Conservation (phyloP, 2,888 invertebrate species). For the Biston stratarius region DNA sequence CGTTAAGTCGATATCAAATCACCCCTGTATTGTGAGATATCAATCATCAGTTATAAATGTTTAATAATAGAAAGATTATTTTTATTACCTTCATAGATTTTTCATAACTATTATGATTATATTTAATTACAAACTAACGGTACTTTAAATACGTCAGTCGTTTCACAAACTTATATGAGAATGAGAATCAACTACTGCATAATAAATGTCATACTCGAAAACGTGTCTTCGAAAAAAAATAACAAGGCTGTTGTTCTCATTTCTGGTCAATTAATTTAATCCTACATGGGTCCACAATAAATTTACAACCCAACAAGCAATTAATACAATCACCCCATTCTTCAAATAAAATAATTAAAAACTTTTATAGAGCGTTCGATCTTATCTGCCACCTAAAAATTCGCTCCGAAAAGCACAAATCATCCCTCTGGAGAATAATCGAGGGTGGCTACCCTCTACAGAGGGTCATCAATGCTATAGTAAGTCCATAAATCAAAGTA, state of each 20-base stretch:
- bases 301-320: constrained; percentile 5
- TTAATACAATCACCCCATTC: constrained; percentile 37
- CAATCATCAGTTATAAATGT: constrained; percentile 26
- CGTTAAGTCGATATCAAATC: constrained; percentile 23
- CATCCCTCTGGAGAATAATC: constrained; percentile 38
- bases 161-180: neutral
- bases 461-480: constrained; percentile 35
- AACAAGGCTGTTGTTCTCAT: neutral
- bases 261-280: constrained; percentile 10
- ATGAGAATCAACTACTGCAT: no score
- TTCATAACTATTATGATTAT: constrained; percentile 1
- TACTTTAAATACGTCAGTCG: neutral
- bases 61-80: constrained; percentile 15
- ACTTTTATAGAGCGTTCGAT: constrained; percentile 40
- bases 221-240: no score
- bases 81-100: constrained; percentile 1
- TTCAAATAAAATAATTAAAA: constrained; percentile 46
- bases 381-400: constrained; percentile 34
- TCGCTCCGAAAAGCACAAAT: constrained; percentile 42
- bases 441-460: constrained; percentile 27
- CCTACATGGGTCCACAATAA: constrained; percentile 12
- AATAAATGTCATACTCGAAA: no score
- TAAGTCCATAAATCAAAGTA: constrained; percentile 59
- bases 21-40: constrained; percentile 16
- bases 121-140: constrained; percentile 1